These are phyloP conservation scores for Crotalus viridis DNA, from an alignment of 2,113 vertebrate genomes.

Conservation along the genomic window DNA sequence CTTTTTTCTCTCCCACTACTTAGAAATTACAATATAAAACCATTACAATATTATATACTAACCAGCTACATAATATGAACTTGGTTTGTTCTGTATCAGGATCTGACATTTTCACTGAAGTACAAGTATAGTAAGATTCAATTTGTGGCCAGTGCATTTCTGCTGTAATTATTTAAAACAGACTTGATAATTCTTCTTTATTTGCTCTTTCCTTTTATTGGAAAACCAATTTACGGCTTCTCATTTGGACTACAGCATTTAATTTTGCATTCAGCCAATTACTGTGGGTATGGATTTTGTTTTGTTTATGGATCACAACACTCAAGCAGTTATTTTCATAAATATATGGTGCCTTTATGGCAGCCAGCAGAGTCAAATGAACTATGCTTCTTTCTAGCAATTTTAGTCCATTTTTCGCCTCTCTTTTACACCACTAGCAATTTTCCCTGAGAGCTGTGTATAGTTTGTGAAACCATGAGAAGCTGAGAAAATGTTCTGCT, in stretches of 20 bases:
- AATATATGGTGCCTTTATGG: conserved; percentile 24
- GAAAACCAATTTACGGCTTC: conserved; percentile 1
- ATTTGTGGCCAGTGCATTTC: conserved; percentile 6
- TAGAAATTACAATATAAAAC: not conserved
- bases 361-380: not conserved
- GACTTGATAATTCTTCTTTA: conserved; percentile 35
- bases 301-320: conserved; percentile 13
- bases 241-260: conserved; percentile 33
- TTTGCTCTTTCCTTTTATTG: conserved; percentile 40
- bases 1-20: not conserved
- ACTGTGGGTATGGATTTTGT: conserved; percentile 24
- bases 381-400: conserved; percentile 41
- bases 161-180: conserved; percentile 41
- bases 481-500: conserved; percentile 35
- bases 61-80: not conserved
- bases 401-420: conserved; percentile 30
- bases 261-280: conserved; percentile 12
- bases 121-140: not conserved
- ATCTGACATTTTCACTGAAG: conserved; percentile 6
- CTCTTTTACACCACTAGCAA: conserved; percentile 10
- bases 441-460: conserved; percentile 38
- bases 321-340: conserved; percentile 21
- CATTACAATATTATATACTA: not conserved
- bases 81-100: not conserved
- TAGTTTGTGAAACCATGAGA: conserved; percentile 50